Base-by-base conservation (phyloP, 2,113 vertebrate species). In the Sceloporus undulatus region DNA sequence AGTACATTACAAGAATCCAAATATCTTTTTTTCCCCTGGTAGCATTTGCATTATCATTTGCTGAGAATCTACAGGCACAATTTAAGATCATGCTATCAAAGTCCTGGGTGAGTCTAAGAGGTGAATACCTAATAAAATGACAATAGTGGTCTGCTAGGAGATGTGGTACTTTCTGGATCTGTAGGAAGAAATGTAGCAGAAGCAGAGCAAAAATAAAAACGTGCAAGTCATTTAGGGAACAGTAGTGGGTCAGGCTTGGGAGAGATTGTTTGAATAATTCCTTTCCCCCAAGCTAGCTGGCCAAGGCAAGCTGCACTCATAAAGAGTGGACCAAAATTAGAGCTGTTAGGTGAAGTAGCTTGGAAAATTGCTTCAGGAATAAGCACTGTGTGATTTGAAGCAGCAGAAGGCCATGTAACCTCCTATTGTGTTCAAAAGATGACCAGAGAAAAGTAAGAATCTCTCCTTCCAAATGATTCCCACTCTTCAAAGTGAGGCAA, bases 281-380 rank as follows among this genome's bases (percentile, higher is more conserved):
- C 54, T 76, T 16, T 40, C 2, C 79, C 81, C 42, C 27, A 13
- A 70, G 25, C 81, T 70, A 2, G 25, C 5, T 75, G 34, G 21
- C 71, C 59, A 21, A 11, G 21, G 62, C 13, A 25, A 25, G 19
- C 9, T 78, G 25, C 25, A 74, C 13, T 29, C 25, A n/a, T 74
- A 85, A 75, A 54, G 25, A 73, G 6, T 27, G 21, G 25, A 85
- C 16, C 14, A 34, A 62, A 40, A 85, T 10, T 59, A 19, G 25
- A 76, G 56, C 38, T 42, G 42, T 71, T 71, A 21, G 16, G 42
- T 52, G 27, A 83, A 83, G 66, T n/a, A 52, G 42, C 82, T 83
- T 71, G 65, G 82, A 71, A 83, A 71, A 83, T 71, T 76, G 70
- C n/a, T 85, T 38, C n/a, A 76, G 52, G 73, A 85, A 85, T 62